Base-by-base conservation (phyloP, 2,888 invertebrate species). In the Cephus spinipes region DNA sequence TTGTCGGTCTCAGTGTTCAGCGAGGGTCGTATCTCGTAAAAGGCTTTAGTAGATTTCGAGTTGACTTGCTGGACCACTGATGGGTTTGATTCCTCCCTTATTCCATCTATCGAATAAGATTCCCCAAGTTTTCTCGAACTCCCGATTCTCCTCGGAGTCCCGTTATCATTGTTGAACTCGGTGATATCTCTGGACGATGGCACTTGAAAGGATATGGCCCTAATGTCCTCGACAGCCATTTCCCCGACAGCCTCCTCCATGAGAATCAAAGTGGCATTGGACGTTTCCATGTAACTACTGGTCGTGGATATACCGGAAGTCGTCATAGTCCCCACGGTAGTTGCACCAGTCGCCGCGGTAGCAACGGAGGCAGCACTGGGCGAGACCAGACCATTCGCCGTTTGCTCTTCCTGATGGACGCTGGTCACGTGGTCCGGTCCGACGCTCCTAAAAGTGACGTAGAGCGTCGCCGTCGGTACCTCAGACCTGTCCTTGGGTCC, bases 1-100 rank as follows among this genome's bases (percentile, higher is more conserved):
- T 78, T 78, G 74, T 86, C 86, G 83, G 83, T 85, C 40, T 87
- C 89, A 30, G 89, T 89, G 76, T 87, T 88, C 78, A 89, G 82
- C 76, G 89, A 88, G 11, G 89, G 88, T 77, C 89, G 90, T 73
- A 90, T 90, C 82, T 90, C 90, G 82, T 89, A 89, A 79, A 89
- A 90, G 15, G 85, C 86, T 74, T 89, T 89, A 34, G 85, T 86
- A 9, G 86, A 84, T 78, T 87, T 87, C 12, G 85, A 84, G 36
- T 83, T 83, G 11, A 81, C 69, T 31, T 82, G 80, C n/a, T 85
- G 82, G 80, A 87, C 87, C 78, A 85, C 85, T 68, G 83, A 78
- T 75, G 84, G 68, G 11, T 84, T 86, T 15, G 88, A 83, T 34
- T 81, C 81, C 74, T 86, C 85, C 15, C 55, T 6, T 6, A 55